phyloP scores from a whole-genome alignment of 2,113 vertebrate genomes.

The Osmerus mordax region DNA sequence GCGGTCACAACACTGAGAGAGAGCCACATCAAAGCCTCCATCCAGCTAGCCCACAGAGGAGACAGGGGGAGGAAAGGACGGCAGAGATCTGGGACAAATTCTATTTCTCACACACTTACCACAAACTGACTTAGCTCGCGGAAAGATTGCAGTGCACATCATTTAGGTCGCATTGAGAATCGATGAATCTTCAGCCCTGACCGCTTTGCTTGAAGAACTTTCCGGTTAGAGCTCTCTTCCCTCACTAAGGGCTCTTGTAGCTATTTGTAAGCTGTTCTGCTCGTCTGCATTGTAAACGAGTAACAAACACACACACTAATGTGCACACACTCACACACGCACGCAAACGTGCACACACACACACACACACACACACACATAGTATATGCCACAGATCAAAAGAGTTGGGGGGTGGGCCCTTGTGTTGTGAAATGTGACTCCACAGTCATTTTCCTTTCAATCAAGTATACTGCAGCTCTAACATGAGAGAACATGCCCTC shows the following conservation, averaged over 20 bases:
- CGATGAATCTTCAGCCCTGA: constrained; percentile 53
- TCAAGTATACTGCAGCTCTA: constrained; percentile 37
- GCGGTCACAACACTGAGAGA: constrained; percentile 65
- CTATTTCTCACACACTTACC: constrained; percentile 29
- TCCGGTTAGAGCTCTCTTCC: constrained; percentile 30
- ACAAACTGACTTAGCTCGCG: constrained; percentile 46
- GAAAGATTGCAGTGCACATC: constrained; percentile 57
- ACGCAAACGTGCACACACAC: constrained; percentile 24
- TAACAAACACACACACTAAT: constrained; percentile 12
- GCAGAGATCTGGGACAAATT: constrained; percentile 63
- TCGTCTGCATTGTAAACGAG: neutral
- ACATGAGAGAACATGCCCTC: constrained; percentile 42
- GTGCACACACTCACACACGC: constrained; percentile 17
- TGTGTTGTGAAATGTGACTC: constrained; percentile 56
- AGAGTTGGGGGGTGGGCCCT: constrained; percentile 37
- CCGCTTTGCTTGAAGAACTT: constrained; percentile 47
- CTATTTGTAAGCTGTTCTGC: neutral
- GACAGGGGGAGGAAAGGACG: constrained; percentile 24
- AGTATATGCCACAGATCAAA: constrained; percentile 47
- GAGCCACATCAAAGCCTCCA: constrained; percentile 73
- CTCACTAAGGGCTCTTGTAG: neutral
- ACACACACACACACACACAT: constrained; percentile 8
- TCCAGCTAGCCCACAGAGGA: constrained; percentile 53
- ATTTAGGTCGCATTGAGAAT: constrained; percentile 49
- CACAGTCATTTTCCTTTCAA: constrained; percentile 45